Base-by-base conservation (phyloP, 2,113 vertebrate genomes). In the Burhinus oedicnemus region DNA sequence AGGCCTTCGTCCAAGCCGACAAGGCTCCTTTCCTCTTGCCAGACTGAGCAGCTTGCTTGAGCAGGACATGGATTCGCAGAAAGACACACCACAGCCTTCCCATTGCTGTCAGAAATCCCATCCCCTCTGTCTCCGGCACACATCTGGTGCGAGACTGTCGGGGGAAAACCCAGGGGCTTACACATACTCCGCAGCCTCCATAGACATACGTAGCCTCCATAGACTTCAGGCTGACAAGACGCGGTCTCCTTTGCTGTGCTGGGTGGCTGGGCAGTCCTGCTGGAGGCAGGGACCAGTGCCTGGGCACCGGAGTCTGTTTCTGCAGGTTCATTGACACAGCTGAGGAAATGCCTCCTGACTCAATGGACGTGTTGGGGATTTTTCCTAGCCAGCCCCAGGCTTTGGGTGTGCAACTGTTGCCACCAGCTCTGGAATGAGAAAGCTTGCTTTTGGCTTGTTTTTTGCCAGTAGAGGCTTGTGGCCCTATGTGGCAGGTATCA, bases 131-230 rank as follows among this genome's bases (percentile, higher is more conserved):
- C 36, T 29, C 30, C 23, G 25, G 25, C 54, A 29, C 18, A 2
- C 2, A 15, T 30, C 62, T 30, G 34, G 44, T 4, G 2, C 2
- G 5, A 42, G 40, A 32, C 40, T 8, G 52, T 4, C 2, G 5
- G 5, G 34, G 34, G 30, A 20, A 25, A 14, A 45, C 15, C 32
- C 47, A 23, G 9, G 52, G 40, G 25, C 34, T 68, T 30, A 11
- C 26, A 2, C 51, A 25, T 38, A 7, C 23, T 13, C 47, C 10
- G 2, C 47, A 12, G 29, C 12, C 34, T 30, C 74, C 0, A 1
- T 30, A 61, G 19, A 20, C 22, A 27, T 17, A 27, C 5, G 8
- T 14, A 11, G 40, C 32, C 23, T 21, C 29, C 51, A 2, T 6
- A 21, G 38, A 2, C 40, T 55, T 11, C 26, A 13, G 38, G 25